Evolutionary conservation across 2,888 invertebrate genomes (phyloP), one percentile per base, ranked within the genome.

Genomic region (Campoplex capitator): DNA sequence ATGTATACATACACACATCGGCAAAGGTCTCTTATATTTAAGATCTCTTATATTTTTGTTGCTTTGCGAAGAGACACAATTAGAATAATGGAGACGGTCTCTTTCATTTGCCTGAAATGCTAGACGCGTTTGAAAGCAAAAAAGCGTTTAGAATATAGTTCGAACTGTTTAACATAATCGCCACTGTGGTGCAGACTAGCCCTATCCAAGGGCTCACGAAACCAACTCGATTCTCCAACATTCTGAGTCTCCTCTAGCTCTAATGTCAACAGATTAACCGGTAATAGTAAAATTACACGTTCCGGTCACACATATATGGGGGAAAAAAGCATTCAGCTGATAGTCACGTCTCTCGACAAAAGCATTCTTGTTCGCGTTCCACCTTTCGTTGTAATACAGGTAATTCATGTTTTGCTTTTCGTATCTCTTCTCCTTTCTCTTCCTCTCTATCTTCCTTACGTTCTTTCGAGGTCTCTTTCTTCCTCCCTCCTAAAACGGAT

Each of bases 201-300:
- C 32, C 67, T 68, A 70, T 74, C n/a, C 9, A 62, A 75, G 70
- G 18, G 76, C 71, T 68, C 51, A 16, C 51, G 45, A 75, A 67
- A 80, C 74, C 28, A 9, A 32, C 75, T 67, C 70, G 54, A 80
- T 65, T 79, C 13, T 75, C 35, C n/a, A 32, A 35, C 68, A 85
- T 81, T 86, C 82, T 54, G 35, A 75, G 86, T 70, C 75, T 77
- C 90, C 65, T 71, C 79, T 89, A 90, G 88, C 90, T 91, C 92
- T 94, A 94, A 94, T 94, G 94, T 94, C 94, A 94, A 94, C 94
- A 94, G 94, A 94, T 94, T 94, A 94, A 92, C 92, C 90, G 75
- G 93, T 94, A 94, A 94, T 94, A 92, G 92, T 93, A 92, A 94
- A 94, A 94, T 94, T 94, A 94, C 94, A 94, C 91, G 94, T 93